Evolutionary conservation across 2,888 invertebrate species (phyloP).

Genomic region (Euspilapteryx auroguttella): DNA sequence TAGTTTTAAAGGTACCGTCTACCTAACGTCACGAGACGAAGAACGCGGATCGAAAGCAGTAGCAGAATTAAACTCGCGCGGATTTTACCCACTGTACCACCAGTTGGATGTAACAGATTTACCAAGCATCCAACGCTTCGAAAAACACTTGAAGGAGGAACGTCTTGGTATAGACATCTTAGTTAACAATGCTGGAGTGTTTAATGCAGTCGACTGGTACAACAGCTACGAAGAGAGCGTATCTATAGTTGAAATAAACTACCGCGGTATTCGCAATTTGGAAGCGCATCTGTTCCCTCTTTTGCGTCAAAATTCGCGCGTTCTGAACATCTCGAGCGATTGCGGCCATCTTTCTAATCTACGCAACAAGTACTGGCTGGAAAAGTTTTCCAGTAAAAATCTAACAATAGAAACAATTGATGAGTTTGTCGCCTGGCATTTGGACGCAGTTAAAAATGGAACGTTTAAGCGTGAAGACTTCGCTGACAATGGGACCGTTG

Average conservation of each 20-base stretch:
- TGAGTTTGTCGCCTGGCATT: conserved; percentile 65
- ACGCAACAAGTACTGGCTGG: conserved; percentile 39
- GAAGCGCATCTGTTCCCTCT: conserved; percentile 70
- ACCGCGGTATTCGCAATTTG: conserved; percentile 62
- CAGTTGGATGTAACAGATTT: conserved; percentile 67
- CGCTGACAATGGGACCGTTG: conserved; percentile 53
- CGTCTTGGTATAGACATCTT: conserved; percentile 73
- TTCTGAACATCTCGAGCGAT: conserved; percentile 73
- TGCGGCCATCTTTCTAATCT: conserved; percentile 64
- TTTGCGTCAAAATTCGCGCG: conserved; percentile 65
- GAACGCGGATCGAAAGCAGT: conserved; percentile 55
- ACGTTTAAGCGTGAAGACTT: conserved; percentile 21
- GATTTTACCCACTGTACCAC: conserved; percentile 55
- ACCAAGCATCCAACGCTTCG: conserved; percentile 57
- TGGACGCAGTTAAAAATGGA: conserved; percentile 33
- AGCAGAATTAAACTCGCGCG: conserved; percentile 47
- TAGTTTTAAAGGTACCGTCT: conserved; percentile 65
- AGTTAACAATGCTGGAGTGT: conserved; percentile 74
- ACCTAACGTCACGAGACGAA: conserved; percentile 65
- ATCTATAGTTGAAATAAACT: conserved; percentile 68
- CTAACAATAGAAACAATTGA: conserved; percentile 25
- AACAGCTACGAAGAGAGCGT: conserved; percentile 43
- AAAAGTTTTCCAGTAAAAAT: conserved; percentile 20
- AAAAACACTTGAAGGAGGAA: conserved; percentile 53
- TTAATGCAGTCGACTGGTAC: conserved; percentile 29